These are phyloP conservation scores for Rhopalosiphum nymphaeae DNA, from an alignment of 2,888 invertebrate species.

Conservation along the genomic window DNA sequence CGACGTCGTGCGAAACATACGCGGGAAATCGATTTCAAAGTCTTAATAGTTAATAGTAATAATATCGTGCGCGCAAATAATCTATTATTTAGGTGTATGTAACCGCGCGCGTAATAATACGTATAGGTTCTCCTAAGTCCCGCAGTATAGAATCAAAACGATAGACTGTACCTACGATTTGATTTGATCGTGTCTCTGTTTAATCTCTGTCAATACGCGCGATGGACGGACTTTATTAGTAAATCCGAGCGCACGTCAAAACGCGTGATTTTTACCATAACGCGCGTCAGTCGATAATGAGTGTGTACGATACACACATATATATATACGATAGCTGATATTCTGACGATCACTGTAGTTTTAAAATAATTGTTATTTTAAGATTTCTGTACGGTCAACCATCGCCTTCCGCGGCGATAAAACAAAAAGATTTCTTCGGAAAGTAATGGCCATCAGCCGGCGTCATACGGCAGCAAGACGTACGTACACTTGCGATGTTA, in stretches of 20 bases:
- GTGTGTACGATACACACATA: not conserved
- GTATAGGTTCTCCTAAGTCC: not conserved
- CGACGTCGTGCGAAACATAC: not conserved
- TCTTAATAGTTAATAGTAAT: not conserved
- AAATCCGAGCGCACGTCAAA: too few species aligned
- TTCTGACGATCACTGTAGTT: too few species aligned
- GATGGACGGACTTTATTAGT: too few species aligned
- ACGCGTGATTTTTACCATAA: too few species aligned
- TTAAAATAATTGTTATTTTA: too few species aligned
- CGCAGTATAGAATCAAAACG: not conserved
- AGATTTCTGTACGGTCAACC: not conserved
- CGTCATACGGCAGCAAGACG: too few species aligned
- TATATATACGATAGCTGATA: too few species aligned
- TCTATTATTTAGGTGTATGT: not conserved
- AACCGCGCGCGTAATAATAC: not conserved
- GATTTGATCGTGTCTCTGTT: too few species aligned
- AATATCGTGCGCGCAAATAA: not conserved
- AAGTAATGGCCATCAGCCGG: not conserved
- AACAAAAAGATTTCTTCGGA: not conserved
- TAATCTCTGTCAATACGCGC: too few species aligned
- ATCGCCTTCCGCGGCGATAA: not conserved
- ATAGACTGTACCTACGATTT: not conserved
- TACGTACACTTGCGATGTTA: not conserved
- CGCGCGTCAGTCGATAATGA: not conserved
- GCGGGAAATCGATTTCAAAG: not conserved